phyloP scores from a whole-genome alignment of 2,113 vertebrate species.

The Camelus bactrianus region DNA sequence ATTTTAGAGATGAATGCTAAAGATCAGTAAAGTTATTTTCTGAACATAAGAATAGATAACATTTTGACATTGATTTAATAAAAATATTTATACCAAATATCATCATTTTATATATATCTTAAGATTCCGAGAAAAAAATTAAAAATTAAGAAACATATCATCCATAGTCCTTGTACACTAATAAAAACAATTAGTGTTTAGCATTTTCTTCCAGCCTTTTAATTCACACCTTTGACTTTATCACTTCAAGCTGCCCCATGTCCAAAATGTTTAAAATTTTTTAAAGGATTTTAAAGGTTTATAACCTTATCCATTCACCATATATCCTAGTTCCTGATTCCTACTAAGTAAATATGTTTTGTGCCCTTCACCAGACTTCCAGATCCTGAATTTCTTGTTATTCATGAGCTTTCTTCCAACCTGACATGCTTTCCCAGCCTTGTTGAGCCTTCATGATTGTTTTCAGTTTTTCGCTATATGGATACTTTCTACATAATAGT shows the following conservation, averaged over 20 bases:
- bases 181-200: background rate
- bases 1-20: slow-evolving; percentile 31
- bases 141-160: background rate
- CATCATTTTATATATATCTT: background rate
- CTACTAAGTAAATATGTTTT: background rate
- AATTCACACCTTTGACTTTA: background rate
- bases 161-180: background rate
- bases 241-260: background rate
- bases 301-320: background rate
- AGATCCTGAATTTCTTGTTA: background rate
- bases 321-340: background rate
- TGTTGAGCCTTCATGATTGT: background rate
- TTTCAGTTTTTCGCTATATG: background rate
- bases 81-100: background rate
- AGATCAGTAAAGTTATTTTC: background rate
- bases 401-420: background rate
- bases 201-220: background rate
- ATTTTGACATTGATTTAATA: background rate
- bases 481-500: background rate
- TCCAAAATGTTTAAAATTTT: slow-evolving; percentile 1
- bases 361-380: background rate
- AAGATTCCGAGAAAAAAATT: background rate
- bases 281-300: background rate
- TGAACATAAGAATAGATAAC: background rate
- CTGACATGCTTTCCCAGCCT: background rate